A percentile compares a stretch with the other conserved stretches of the same genome.
These are phyloP conservation scores for Aplidium turbinatum DNA, from an alignment of 23 tunicate genomes.

Conservation along the genomic window DNA sequence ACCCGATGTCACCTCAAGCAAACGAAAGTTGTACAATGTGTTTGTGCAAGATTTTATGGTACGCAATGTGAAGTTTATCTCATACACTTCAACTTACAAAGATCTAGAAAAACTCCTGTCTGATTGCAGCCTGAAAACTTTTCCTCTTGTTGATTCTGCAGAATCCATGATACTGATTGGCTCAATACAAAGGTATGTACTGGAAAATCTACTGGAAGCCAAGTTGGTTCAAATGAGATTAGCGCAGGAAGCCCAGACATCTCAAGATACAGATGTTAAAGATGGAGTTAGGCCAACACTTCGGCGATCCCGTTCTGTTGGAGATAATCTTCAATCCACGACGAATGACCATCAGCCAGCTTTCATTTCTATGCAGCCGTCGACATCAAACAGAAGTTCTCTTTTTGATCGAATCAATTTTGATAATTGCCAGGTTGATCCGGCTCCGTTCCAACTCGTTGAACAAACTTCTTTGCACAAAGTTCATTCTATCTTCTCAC, in stretches of 20 bases:
- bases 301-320: too few species aligned
- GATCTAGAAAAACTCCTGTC: not conserved
- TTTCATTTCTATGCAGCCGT: too few species aligned
- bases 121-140: not conserved
- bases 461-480: conserved; percentile 44
- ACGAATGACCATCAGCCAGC: too few species aligned
- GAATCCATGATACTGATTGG: conserved; percentile 34
- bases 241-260: too few species aligned
- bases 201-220: conserved; percentile 9
- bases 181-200: conserved; percentile 8
- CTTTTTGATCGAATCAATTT: too few species aligned
- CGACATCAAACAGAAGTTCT: too few species aligned
- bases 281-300: not conserved
- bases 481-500: conserved; percentile 43
- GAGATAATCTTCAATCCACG: too few species aligned
- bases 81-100: conserved; percentile 10
- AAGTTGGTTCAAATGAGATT: too few species aligned
- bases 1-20: conserved; percentile 25
- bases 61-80: conserved; percentile 3
- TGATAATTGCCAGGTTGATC: conserved; percentile 9
- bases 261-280: too few species aligned
- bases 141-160: conserved; percentile 8
- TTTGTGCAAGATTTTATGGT: conserved; percentile 40
- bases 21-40: not conserved
- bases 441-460: conserved; percentile 28